phyloP scores from a whole-genome alignment of 2,888 invertebrate species.

The Nomada fucata region DNA sequence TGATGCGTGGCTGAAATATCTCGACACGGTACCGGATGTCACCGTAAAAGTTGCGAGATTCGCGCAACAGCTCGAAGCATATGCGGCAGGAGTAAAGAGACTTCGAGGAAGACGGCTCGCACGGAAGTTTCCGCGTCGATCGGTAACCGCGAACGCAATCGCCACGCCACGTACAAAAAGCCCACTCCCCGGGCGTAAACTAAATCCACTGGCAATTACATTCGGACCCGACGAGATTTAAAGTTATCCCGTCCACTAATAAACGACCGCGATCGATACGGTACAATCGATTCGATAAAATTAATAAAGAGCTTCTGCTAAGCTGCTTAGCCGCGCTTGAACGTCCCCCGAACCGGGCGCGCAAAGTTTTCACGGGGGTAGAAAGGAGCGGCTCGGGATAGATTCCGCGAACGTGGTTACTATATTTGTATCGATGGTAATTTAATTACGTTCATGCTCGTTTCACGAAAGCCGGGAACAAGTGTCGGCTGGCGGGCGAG shows the following conservation, averaged over 20 bases:
- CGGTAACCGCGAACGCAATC: background rate
- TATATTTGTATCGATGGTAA: constrained; percentile 70
- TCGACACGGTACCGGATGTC: no score
- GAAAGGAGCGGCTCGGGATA: constrained; percentile 17
- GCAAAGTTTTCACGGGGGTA: constrained; percentile 7
- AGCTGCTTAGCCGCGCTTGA: constrained; percentile 74
- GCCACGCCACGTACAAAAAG: background rate
- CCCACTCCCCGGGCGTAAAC: constrained; percentile 40
- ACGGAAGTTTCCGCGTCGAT: no score
- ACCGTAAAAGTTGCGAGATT: no score
- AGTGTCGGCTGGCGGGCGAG: constrained; percentile 22
- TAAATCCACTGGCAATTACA: constrained; percentile 73
- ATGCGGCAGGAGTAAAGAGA: no score
- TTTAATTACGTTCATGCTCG: constrained; percentile 62
- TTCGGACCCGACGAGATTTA: constrained; percentile 65
- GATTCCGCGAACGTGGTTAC: constrained; percentile 61
- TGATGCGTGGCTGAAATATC: constrained; percentile 4
- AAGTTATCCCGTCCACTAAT: constrained; percentile 58
- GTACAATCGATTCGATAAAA: constrained; percentile 77
- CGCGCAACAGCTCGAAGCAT: no score
- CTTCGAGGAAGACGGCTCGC: no score
- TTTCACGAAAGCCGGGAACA: constrained; percentile 61
- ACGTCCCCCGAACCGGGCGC: constrained; percentile 61
- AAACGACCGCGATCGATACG: constrained; percentile 69
- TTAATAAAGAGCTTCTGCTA: constrained; percentile 78